Evolutionary conservation across 2,888 invertebrate species (phyloP).

Genomic region (Acanthosepion esculentum): DNA sequence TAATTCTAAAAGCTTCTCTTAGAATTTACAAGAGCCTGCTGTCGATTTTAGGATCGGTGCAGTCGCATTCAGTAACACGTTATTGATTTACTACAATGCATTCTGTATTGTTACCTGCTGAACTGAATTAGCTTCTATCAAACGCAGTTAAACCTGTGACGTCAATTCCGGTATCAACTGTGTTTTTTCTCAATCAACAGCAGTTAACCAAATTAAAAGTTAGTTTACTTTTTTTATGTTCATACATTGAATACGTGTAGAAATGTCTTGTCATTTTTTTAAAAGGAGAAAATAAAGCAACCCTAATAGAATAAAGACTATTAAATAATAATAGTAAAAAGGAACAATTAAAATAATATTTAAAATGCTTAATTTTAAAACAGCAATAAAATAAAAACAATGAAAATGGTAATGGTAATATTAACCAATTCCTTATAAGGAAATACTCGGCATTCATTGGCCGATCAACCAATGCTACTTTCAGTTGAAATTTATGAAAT

Average conservation of each 20-base stretch:
- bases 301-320: neutral
- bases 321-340: too few relatives aligned
- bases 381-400: neutral
- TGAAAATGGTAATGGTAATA: neutral
- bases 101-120: neutral
- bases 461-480: too few relatives aligned
- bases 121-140: neutral
- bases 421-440: too few relatives aligned
- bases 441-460: too few relatives aligned
- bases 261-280: neutral
- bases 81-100: neutral
- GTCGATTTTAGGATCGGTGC: too few relatives aligned
- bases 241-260: neutral
- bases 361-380: neutral
- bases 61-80: neutral
- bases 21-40: too few relatives aligned
- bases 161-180: neutral
- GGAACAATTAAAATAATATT: neutral
- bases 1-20: too few relatives aligned
- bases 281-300: neutral
- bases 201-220: neutral
- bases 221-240: neutral
- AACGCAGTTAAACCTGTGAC: neutral
- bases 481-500: too few relatives aligned
- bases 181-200: neutral